These are phyloP conservation scores for Eurosta solidaginis DNA, from an alignment of 1,140 invertebrate species.

Conservation along the genomic window DNA sequence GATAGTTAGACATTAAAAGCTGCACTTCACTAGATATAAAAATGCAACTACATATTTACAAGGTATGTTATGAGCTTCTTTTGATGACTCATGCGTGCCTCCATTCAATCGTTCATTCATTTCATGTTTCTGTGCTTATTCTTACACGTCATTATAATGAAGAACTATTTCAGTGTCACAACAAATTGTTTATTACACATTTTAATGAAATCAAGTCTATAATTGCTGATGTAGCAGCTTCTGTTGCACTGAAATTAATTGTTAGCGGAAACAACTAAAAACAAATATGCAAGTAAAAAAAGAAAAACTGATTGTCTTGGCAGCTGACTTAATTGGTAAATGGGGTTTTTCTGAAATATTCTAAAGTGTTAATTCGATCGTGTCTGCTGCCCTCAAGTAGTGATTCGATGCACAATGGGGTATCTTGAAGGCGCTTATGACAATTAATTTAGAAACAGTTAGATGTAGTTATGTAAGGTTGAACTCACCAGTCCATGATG, in stretches of 20 bases:
- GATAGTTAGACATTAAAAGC: neutral
- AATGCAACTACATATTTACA: too few relatives aligned
- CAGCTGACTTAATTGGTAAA: neutral
- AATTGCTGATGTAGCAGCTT: neutral
- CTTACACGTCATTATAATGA: neutral
- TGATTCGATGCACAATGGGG: too few relatives aligned
- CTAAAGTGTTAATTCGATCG: neutral
- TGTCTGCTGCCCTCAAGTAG: neutral
- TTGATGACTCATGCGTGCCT: neutral
- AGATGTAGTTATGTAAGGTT: too few relatives aligned
- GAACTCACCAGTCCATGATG: too few relatives aligned
- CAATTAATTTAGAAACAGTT: too few relatives aligned
- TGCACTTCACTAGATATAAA: neutral
- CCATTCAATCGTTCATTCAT: neutral
- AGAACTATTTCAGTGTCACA: conserved; percentile 3
- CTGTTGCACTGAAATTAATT: conserved; percentile 4
- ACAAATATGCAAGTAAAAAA: neutral
- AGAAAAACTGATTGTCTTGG: neutral
- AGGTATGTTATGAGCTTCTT: neutral
- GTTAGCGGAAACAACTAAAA: neutral
- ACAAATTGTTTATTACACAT: conserved; percentile 17
- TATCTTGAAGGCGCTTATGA: too few relatives aligned
- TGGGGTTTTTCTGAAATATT: neutral
- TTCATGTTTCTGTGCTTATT: neutral
- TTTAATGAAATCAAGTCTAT: neutral